phyloP scores from a whole-genome alignment of 2,797 vertebrate species.

The Nannoperca obscura region DNA sequence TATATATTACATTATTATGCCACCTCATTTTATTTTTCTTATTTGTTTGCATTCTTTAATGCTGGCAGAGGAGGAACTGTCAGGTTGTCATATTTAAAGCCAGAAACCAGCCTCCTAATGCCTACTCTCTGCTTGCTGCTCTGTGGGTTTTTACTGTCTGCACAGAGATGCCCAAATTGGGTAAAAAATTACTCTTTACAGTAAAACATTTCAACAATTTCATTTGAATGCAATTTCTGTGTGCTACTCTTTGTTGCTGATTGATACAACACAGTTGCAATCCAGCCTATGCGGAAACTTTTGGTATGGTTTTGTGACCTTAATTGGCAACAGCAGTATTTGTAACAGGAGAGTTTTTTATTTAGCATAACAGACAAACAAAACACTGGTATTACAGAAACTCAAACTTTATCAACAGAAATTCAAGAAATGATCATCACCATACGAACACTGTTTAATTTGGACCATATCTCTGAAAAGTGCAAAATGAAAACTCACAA shows the following conservation, averaged over 20 bases:
- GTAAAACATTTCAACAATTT: constrained; percentile 38
- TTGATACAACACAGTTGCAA: constrained; percentile 3
- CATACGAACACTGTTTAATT: constrained; percentile 30
- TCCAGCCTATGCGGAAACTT: constrained; percentile 7
- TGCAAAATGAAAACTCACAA: constrained; percentile 20
- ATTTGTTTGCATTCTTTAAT: no score
- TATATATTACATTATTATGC: no score
- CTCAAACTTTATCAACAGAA: constrained; percentile 31
- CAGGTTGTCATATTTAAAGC: background rate
- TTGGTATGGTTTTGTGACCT: background rate
- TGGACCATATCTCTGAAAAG: constrained; percentile 20
- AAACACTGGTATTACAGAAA: constrained; percentile 20
- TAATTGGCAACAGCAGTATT: background rate
- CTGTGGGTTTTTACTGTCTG: constrained; percentile 1
- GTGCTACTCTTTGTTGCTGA: constrained; percentile 1
- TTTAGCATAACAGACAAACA: constrained; percentile 3
- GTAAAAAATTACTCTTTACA: constrained; percentile 10
- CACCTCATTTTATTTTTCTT: no score
- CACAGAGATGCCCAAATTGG: background rate
- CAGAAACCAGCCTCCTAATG: background rate
- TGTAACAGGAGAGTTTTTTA: background rate
- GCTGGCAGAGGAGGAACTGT: no score
- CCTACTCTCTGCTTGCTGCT: background rate
- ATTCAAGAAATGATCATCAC: constrained; percentile 26
- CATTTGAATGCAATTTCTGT: constrained; percentile 17